Percentiles rank a stretch among this genome's conserved stretches.
Evolutionary conservation across 1,140 invertebrate genomes (phyloP).

Genomic region (Odontomachus brunneus): DNA sequence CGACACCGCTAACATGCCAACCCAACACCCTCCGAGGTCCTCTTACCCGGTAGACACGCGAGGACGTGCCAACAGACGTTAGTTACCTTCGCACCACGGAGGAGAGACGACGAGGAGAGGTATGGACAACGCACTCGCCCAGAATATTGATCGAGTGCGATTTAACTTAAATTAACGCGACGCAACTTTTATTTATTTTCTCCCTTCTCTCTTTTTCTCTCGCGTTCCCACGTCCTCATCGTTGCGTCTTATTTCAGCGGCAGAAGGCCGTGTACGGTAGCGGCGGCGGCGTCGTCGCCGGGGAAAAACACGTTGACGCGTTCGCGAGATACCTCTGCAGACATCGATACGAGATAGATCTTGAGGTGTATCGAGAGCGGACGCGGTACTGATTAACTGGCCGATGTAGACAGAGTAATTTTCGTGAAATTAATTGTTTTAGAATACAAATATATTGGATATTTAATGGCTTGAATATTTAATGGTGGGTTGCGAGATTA

Average conservation of each 20-base stretch:
- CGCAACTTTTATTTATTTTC: not conserved
- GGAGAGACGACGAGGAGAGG: conserved; percentile 32
- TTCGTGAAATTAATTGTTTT: conserved; percentile 24
- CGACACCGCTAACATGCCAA: conserved; percentile 74
- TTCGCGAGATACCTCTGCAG: not conserved
- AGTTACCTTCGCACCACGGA: conserved; percentile 32
- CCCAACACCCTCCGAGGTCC: conserved; percentile 63
- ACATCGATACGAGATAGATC: too few relatives aligned
- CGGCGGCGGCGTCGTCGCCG: conserved; percentile 14
- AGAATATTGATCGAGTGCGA: conserved; percentile 67
- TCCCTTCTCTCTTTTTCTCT: conserved; percentile 12
- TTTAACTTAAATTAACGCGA: conserved; percentile 63
- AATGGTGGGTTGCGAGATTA: conserved; percentile 12
- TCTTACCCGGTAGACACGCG: conserved; percentile 64
- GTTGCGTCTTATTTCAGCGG: conserved; percentile 50
- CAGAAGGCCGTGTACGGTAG: conserved; percentile 24
- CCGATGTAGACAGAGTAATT: conserved; percentile 4
- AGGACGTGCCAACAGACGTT: conserved; percentile 64
- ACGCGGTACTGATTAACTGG: not conserved
- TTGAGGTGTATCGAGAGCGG: not conserved
- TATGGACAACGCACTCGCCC: conserved; percentile 8
- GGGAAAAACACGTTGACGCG: conserved; percentile 2
- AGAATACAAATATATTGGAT: not conserved
- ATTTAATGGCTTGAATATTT: too few relatives aligned
- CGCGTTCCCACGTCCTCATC: not conserved